Evolutionary conservation across 1,140 invertebrate genomes (phyloP), one percentile per base, ranked within the genome.

Genomic region (Heliconius hewitsoni): DNA sequence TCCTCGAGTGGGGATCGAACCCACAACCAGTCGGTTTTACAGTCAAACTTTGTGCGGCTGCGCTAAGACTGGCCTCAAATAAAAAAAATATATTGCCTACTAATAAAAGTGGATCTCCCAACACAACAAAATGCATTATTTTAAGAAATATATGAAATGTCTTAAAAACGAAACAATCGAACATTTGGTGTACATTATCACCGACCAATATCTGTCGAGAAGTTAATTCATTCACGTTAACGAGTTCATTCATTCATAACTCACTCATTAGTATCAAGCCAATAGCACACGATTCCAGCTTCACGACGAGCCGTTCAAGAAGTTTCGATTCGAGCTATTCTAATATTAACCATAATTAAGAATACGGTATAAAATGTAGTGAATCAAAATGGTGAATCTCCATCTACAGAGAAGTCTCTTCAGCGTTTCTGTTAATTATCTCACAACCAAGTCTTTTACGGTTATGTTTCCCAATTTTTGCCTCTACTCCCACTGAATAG

Each of bases 371-470:
- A 71, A 52, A 55, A 55, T 77, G 27, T 66, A 30, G 50, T 70
- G 70, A 52, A 72, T 37, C 30, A 34, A 71, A 27, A 72, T 42
- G 2, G 23, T 71, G n/a, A 50, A n/a, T n/a, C 46, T 55, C 50
- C n/a, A 71, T 50, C 9, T 37, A 55, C 46, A 55, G 71, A 77
- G 81, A 77, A 80, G 70, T 71, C 77, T 81, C 75, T 77, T 85
- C 83, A 84, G 77, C 78, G 83, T 74, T 77, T 60, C 79, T 82
- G 82, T 79, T 84, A 86, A 86, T 86, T 86, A 86, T 84, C 80
- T 57, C 80, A 76, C 81, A 83, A 60, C 30, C 76, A 71, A 52
- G n/a, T 57, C 74, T 74, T 77, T 81, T 81, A 46, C 77, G 23
- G 73, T 34, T 18, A 66, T 55, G 8, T 78, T 70, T 13, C 37